Evolutionary conservation across 2,113 vertebrate species (phyloP).

Genomic region (Lathamus discolor): DNA sequence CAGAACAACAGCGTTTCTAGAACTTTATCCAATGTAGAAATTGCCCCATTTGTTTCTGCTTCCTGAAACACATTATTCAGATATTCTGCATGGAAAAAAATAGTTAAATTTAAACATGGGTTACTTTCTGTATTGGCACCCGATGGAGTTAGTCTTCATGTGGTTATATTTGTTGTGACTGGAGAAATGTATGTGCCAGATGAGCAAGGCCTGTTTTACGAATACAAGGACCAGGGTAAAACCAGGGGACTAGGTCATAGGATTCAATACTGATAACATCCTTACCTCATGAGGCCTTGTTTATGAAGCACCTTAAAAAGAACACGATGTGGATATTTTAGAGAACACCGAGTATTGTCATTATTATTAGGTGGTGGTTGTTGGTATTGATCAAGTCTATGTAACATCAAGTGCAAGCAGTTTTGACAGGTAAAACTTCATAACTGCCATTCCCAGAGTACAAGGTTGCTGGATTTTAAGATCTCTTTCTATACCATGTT

Average conservation of each 20-base stretch:
- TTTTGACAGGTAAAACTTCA: neutral
- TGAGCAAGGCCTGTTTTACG: neutral
- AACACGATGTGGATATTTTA: neutral
- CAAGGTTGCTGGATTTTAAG: neutral
- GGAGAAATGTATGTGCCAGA: neutral
- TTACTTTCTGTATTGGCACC: neutral
- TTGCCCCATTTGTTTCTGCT: neutral
- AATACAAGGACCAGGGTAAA: neutral
- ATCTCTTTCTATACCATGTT: neutral
- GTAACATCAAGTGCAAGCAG: neutral
- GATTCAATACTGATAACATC: fast-evolving
- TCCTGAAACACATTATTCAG: neutral
- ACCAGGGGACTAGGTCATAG: neutral
- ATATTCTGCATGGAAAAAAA: neutral
- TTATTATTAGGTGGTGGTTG: neutral
- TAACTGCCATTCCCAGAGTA: fast-evolving
- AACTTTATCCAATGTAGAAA: neutral
- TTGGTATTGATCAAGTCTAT: neutral
- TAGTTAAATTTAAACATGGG: neutral
- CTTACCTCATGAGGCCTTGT: neutral
- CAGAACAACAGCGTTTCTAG: neutral
- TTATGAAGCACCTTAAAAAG: neutral
- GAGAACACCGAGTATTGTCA: neutral
- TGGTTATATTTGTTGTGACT: neutral
- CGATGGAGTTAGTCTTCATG: neutral